Conservation (phyloP, 2,888 invertebrate species). For the Cephus nigrinus region DNA sequence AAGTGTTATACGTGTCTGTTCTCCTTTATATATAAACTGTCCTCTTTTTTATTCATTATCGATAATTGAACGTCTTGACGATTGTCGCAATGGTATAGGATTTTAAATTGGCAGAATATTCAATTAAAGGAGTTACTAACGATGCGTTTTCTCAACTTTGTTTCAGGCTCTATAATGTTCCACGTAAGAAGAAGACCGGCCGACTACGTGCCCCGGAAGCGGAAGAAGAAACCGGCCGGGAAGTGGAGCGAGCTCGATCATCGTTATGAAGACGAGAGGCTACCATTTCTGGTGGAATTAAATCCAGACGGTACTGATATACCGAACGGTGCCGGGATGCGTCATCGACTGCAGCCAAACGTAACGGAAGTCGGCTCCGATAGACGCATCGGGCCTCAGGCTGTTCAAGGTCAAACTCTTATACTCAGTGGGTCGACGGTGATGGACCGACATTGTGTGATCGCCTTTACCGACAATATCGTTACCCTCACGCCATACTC, state of each 20-base stretch:
- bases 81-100: not conserved
- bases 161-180: conserved; percentile 94
- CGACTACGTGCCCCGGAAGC: conserved; percentile 88
- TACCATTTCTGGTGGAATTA: conserved; percentile 82
- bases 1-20: not conserved
- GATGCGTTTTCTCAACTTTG: not conserved
- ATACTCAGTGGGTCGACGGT: conserved; percentile 91
- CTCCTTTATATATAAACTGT: not conserved
- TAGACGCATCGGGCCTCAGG: conserved; percentile 72
- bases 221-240: conserved; percentile 82
- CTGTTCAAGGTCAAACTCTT: conserved; percentile 68
- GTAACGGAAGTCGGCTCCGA: conserved; percentile 82
- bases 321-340: conserved; percentile 60
- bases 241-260: conserved; percentile 69
- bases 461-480: conserved; percentile 90
- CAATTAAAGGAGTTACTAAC: not conserved
- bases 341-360: conserved; percentile 72
- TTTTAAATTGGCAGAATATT: not conserved
- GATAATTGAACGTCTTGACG: not conserved
- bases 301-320: conserved; percentile 78
- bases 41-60: not conserved
- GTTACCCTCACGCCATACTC: conserved; percentile 95
- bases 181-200: conserved; percentile 94
- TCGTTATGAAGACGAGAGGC: conserved; percentile 69
- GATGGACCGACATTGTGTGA: conserved; percentile 94